phyloP scores from a whole-genome alignment of 2,797 vertebrate species.

The Cryptoblepharus egeriae region DNA sequence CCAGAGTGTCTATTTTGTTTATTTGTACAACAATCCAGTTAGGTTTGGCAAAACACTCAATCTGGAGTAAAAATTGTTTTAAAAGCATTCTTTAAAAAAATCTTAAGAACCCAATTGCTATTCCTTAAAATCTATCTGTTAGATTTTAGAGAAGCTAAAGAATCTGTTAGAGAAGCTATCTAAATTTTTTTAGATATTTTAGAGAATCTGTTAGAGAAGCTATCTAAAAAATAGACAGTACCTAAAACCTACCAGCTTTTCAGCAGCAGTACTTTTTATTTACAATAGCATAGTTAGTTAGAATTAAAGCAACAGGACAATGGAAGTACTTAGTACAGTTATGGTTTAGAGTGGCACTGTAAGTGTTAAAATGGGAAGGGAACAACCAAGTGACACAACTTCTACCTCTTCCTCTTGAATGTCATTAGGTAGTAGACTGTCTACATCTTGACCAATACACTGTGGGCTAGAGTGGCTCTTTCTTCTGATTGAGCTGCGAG shows the following conservation, averaged over 20 bases:
- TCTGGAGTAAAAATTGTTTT: not conserved
- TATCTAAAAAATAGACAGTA: too few relatives aligned
- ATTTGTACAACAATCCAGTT: not conserved
- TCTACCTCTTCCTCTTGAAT: slow-evolving; percentile 87
- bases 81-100: not conserved
- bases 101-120: not conserved
- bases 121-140: not conserved
- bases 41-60: not conserved
- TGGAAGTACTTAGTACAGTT: slow-evolving; percentile 6
- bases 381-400: slow-evolving; percentile 38
- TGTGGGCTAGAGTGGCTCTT: slow-evolving; percentile 80
- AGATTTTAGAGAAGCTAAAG: too few relatives aligned
- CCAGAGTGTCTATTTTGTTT: not conserved
- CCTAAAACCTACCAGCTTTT: not conserved
- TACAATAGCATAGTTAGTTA: not conserved
- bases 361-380: slow-evolving; percentile 55
- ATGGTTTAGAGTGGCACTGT: slow-evolving; percentile 47
- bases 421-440: slow-evolving; percentile 79
- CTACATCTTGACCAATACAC: slow-evolving; percentile 74
- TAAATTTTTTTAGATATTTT: too few relatives aligned
- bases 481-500: slow-evolving; percentile 89
- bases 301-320: slow-evolving; percentile 6
- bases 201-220: too few relatives aligned
- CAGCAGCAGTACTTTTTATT: not conserved
- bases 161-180: too few relatives aligned